Evolutionary conservation across 2,797 vertebrate genomes (phyloP).

Genomic region (Aphelocoma californica): DNA sequence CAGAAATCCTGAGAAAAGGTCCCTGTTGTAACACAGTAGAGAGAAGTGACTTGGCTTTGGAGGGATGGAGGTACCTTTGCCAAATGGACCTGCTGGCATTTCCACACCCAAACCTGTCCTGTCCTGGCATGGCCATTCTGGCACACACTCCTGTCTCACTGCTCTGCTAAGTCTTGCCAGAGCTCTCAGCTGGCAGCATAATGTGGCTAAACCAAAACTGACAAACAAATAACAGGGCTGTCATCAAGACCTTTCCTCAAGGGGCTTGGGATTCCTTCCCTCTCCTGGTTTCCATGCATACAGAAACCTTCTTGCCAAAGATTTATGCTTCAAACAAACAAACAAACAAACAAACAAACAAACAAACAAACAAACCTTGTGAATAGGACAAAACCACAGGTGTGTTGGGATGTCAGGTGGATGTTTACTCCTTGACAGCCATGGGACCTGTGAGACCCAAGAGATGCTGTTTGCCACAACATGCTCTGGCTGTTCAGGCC

Average conservation of each 20-base stretch:
- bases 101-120: neutral
- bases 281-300: neutral
- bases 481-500: neutral
- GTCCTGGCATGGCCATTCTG: neutral
- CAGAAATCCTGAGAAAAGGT: neutral
- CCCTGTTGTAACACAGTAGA: neutral
- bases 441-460: neutral
- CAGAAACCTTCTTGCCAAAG: neutral
- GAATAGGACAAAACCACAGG: neutral
- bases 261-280: neutral
- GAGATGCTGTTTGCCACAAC: neutral
- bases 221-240: neutral
- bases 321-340: neutral
- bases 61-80: neutral
- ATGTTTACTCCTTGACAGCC: neutral
- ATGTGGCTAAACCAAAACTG: neutral
- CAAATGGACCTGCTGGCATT: neutral
- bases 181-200: neutral
- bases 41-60: neutral
- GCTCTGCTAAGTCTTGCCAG: neutral
- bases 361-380: neutral
- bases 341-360: neutral
- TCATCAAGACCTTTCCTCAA: neutral
- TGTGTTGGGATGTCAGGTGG: neutral
- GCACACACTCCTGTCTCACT: neutral